Evolutionary conservation across 2,797 vertebrate species (phyloP).

Genomic region (Nasua narica): DNA sequence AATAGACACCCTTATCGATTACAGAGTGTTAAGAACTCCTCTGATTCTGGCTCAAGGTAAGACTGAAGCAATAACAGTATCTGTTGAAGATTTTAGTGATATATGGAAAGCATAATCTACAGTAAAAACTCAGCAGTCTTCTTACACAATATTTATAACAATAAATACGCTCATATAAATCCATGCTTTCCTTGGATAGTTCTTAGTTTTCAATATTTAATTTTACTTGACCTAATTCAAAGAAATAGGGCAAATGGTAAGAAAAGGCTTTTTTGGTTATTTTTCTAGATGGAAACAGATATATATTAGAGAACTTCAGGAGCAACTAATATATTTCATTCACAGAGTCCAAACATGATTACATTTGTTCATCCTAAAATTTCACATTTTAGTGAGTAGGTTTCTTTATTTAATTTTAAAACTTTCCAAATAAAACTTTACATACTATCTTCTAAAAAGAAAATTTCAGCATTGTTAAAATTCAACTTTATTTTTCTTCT

Average conservation of each 20-base stretch:
- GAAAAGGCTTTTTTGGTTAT: conserved; percentile 65
- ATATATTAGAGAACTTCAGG: conserved; percentile 39
- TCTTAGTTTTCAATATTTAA: conserved; percentile 57
- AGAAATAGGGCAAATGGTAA: conserved; percentile 66
- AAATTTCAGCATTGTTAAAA: conserved; percentile 23
- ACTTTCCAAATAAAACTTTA: neutral
- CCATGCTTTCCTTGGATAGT: conserved; percentile 45
- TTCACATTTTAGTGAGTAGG: conserved; percentile 38
- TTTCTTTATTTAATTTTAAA: conserved; percentile 21
- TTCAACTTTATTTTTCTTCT: conserved; percentile 9
- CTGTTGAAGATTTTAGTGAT: neutral
- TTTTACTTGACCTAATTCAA: conserved; percentile 69
- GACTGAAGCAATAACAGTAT: neutral
- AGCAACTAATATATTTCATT: neutral
- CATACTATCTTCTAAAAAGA: neutral
- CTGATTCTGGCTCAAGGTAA: neutral
- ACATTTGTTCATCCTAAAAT: conserved; percentile 16
- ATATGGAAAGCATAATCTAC: neutral
- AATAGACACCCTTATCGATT: neutral
- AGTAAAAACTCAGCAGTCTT: conserved; percentile 1
- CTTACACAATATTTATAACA: neutral
- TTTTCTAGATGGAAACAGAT: conserved; percentile 72
- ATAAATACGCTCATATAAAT: neutral
- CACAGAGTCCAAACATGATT: neutral
- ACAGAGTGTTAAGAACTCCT: neutral